Percentiles rank a stretch among this genome's conserved stretches.
Conservation (phyloP, 2,113 vertebrate species). For the Pristiophorus japonicus region DNA sequence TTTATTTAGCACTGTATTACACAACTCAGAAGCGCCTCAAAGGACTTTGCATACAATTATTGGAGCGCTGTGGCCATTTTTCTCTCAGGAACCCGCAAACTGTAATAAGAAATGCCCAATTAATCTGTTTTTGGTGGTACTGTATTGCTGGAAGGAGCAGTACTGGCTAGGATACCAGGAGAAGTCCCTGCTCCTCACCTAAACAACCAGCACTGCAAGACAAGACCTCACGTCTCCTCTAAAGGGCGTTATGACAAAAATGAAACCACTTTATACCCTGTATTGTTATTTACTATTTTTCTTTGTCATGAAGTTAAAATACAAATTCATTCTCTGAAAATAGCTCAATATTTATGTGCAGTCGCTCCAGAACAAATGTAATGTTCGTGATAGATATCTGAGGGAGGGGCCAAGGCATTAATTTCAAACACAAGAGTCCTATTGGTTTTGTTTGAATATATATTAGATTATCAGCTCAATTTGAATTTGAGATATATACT, state of each 20-base stretch:
- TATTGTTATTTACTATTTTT: not conserved
- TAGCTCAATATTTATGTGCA: too few species aligned
- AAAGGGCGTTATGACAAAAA: not conserved
- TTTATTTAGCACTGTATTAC: not conserved
- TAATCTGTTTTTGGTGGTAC: not conserved
- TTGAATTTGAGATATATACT: too few species aligned
- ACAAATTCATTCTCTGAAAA: too few species aligned
- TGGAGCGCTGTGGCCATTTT: not conserved
- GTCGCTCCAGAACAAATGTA: too few species aligned
- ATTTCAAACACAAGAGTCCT: too few species aligned
- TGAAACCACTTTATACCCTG: not conserved
- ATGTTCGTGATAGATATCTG: too few species aligned
- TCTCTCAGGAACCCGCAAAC: not conserved
- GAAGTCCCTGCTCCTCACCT: too few species aligned
- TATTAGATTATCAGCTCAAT: too few species aligned
- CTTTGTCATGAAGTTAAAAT: not conserved
- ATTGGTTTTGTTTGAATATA: too few species aligned
- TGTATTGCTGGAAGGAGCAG: not conserved
- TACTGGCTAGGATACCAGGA: not conserved
- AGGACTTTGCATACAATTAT: not conserved
- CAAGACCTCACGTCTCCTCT: not conserved
- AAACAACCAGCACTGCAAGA: too few species aligned
- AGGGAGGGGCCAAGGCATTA: too few species aligned
- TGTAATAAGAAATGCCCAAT: not conserved
- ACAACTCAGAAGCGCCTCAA: not conserved